Base-by-base conservation (phyloP, 2,888 invertebrate species). In the Automeris io region DNA sequence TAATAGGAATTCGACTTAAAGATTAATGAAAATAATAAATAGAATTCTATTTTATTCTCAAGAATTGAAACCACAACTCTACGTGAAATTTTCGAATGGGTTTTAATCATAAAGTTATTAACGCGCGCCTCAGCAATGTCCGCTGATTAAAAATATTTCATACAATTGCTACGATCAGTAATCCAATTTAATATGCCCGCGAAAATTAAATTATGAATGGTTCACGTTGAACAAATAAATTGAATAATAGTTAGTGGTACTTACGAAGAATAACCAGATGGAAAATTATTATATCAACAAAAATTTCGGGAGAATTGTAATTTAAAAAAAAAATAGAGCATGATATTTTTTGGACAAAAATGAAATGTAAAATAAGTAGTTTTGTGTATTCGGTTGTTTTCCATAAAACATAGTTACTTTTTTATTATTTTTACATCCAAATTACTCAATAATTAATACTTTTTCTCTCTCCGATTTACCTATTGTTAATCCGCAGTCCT, bases 231-330 rank as follows among this genome's bases (percentile, higher is more conserved):
- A 40, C 44, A 47, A 52, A 46, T 45, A 39, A 12, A 37, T 47
- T 41, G 33, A 41, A 35, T 42, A 40, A 36, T 24, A 13, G 8
- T 8, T n/a, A n/a, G n/a, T 33, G 40, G 45, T 26, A 50, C 41
- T 55, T 61, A 42, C 61, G 58, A 58, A 55, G 47, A 44, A 42
- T 49, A 46, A 56, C 57, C 60, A 58, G 56, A 62, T 66, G 68
- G 67, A 61, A 64, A 55, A 57, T 57, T 46, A 61, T 68, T 58
- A 63, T 63, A 59, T 55, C 68, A 71, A 67, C 62, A 69, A 42
- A 44, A 42, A 18, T 23, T 56, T 46, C 68, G n/a, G n/a, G n/a
- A n/a, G n/a, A n/a, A n/a, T n/a, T n/a, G n/a, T n/a, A n/a, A n/a
- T n/a, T n/a, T n/a, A n/a, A n/a, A n/a, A n/a, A n/a, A n/a, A n/a